These are phyloP conservation scores for Jaculus jaculus DNA, from an alignment of 2,113 vertebrate species.

Conservation along the genomic window DNA sequence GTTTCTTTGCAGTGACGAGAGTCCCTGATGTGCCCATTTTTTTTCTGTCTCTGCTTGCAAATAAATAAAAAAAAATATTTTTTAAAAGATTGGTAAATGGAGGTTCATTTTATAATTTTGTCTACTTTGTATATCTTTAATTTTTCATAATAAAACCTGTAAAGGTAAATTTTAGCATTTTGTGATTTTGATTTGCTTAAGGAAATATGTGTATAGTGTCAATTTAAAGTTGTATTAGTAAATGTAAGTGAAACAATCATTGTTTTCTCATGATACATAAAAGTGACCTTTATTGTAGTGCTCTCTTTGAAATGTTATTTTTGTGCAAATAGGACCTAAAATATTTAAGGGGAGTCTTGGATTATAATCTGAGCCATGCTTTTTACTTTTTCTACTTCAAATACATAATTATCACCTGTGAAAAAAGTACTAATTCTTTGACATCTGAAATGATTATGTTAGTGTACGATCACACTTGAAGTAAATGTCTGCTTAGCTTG, in stretches of 20 bases:
- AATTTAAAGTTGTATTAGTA: conserved; percentile 18
- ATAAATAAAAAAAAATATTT: no score
- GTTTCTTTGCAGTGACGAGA: no score
- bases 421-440: not conserved
- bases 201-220: conserved; percentile 9
- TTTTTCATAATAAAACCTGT: not conserved
- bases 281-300: not conserved
- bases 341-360: conserved; percentile 2
- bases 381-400: not conserved
- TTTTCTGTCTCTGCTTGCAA: no score
- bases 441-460: not conserved
- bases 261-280: conserved; percentile 37
- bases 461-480: not conserved
- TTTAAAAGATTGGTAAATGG: not conserved
- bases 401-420: not conserved
- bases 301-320: not conserved
- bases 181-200: conserved; percentile 37
- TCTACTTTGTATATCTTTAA: not conserved
- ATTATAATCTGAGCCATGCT: not conserved
- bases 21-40: no score
- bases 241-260: not conserved
- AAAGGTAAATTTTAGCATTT: conserved; percentile 13
- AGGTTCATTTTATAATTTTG: conserved; percentile 39
- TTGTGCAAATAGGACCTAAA: conserved; percentile 24
- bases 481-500: not conserved